Base-by-base conservation (phyloP, 1,140 invertebrate genomes). In the Anastrepha ludens region DNA sequence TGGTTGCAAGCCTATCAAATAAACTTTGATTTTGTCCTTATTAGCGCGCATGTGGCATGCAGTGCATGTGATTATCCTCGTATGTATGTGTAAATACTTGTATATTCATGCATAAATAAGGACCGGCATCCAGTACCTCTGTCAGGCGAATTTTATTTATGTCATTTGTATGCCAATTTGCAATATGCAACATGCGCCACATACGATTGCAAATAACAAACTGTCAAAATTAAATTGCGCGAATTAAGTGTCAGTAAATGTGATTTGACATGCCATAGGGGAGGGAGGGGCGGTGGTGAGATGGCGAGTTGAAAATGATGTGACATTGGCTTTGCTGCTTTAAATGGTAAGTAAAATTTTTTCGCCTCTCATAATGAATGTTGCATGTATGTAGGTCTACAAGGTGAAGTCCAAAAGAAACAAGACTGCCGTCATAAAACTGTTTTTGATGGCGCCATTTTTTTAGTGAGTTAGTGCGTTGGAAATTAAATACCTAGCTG, bases 211-310 rank as follows among this genome's bases (percentile, higher is more conserved):
- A 81, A 81, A 81, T 81, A 81, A 81, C 74, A 81, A 81, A 81
- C 47, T 81, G 74, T 81, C 74, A 81, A 81, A 81, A 81, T 81
- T 81, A 81, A 81, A 81, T 81, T 81, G 74, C 47, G 74, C 74
- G 74, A 81, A 81, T 81, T 81, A 81, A 81, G 74, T 81, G 74
- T 81, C 74, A 81, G 74, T n/a, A 81, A 81, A 81, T 15, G 74
- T 55, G 74, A 81, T 81, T 81, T 81, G 50, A 1, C 47, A 55
- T 81, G 20, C 47, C 17, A 55, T 2, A n/a, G 47, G 6, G 74
- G 7, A n/a, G 13, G 50, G 70, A 8, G 44, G 17, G 70, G 39
- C 17, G 9, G 47, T 55, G 47, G 17, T 62, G 74, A 9, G 6
- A 8, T 41, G 7, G 44, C 17, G 47, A 20, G 5, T 50, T 41